A percentile compares a stretch with the other conserved stretches of the same genome.
Conservation (phyloP, 2,888 invertebrate species). For the Clistopyga incitator region DNA sequence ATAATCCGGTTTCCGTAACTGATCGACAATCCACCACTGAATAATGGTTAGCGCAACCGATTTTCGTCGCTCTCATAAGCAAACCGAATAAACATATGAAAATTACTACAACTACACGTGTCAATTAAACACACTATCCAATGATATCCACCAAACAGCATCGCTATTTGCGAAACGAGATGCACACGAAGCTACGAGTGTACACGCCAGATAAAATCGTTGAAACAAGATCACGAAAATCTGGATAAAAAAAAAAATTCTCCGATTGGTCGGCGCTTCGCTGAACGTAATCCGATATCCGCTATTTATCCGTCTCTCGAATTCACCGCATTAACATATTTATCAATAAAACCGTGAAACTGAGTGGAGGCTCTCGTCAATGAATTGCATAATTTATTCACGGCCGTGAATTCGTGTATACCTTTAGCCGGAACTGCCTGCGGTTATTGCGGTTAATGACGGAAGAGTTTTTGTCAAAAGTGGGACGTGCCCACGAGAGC, state of each 20-base stretch:
- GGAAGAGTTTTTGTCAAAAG: conserved; percentile 58
- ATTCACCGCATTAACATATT: conserved; percentile 2
- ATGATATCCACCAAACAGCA: too few species aligned
- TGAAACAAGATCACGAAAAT: too few species aligned
- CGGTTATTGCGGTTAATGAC: conserved; percentile 55
- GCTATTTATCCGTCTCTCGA: background rate
- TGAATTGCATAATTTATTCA: conserved; percentile 62
- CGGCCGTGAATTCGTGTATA: conserved; percentile 38
- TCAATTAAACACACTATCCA: background rate
- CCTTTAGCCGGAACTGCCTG: conserved; percentile 43
- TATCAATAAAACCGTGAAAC: conserved; percentile 28
- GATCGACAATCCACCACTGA: too few species aligned
- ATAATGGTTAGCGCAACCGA: too few species aligned
- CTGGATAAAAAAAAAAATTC: too few species aligned
- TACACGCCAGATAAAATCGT: too few species aligned
- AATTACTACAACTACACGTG: too few species aligned
- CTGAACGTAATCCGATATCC: background rate
- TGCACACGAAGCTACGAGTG: too few species aligned
- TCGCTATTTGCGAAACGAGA: too few species aligned
- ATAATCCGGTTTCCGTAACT: too few species aligned
- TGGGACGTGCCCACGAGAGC: conserved; percentile 36
- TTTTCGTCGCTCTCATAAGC: too few species aligned
- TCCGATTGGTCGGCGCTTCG: background rate
- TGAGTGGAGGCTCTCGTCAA: conserved; percentile 26
- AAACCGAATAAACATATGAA: too few species aligned